A percentile compares a stretch with the other conserved stretches of the same genome.
phyloP scores from a whole-genome alignment of 2,888 invertebrate species.

The Drosophila glabriapex region DNA sequence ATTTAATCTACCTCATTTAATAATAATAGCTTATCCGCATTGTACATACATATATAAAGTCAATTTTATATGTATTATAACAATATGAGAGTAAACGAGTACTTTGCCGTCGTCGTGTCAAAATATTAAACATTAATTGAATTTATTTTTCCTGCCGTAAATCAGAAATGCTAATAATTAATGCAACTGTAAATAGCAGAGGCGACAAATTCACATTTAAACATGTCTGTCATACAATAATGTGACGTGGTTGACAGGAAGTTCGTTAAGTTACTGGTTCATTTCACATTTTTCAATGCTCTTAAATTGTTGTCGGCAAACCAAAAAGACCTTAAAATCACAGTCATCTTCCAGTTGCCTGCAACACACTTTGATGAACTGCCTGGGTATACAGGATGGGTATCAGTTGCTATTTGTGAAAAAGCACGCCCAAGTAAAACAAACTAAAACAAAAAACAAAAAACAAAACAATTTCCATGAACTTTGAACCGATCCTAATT shows the following conservation, averaged over 20 bases:
- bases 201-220: constrained; percentile 28
- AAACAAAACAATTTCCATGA: constrained; percentile 47
- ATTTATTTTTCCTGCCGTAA: constrained; percentile 10
- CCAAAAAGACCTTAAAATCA: not conserved
- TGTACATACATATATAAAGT: not conserved
- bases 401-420: constrained; percentile 7
- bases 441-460: constrained; percentile 26
- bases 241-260: not conserved
- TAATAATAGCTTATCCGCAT: constrained; percentile 1
- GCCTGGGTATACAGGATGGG: constrained; percentile 10
- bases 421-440: constrained; percentile 16
- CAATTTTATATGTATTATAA: not conserved
- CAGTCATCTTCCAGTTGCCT: not conserved
- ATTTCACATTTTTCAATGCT: constrained; percentile 3
- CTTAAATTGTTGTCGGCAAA: not conserved
- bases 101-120: constrained; percentile 8
- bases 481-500: constrained; percentile 67
- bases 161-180: constrained; percentile 45
- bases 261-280: not conserved
- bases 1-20: not conserved
- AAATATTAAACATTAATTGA: constrained; percentile 47
- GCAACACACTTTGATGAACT: constrained; percentile 29
- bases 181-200: constrained; percentile 31
- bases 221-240: not conserved
- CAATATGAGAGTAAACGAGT: not conserved